Evolutionary conservation across 2,113 vertebrate species (phyloP).

Genomic region (Limanda limanda): DNA sequence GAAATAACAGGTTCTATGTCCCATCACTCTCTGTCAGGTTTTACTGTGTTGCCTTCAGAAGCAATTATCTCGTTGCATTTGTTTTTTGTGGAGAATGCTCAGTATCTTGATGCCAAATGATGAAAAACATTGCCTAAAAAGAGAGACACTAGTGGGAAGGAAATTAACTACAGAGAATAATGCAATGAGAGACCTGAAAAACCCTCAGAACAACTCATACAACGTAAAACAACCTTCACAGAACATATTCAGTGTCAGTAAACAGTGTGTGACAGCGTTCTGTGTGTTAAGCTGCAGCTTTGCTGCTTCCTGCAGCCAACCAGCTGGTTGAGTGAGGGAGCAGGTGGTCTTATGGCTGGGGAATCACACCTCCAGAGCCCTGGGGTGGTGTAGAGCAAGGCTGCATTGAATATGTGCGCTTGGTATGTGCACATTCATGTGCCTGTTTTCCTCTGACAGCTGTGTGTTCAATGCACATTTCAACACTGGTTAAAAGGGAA

Average conservation of each 20-base stretch:
- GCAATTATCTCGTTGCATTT: too few relatives aligned
- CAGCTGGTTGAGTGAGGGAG: conserved; percentile 30
- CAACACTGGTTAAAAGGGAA: not conserved
- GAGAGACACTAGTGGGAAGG: too few relatives aligned
- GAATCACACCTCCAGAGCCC: conserved; percentile 38
- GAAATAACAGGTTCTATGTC: too few relatives aligned
- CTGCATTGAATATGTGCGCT: not conserved
- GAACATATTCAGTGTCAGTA: not conserved
- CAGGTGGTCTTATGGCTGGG: conserved; percentile 41
- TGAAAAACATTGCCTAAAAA: not conserved
- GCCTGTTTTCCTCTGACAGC: conserved; percentile 3
- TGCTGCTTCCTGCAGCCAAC: not conserved
- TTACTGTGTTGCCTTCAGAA: too few relatives aligned
- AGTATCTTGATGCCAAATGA: not conserved
- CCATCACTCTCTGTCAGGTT: too few relatives aligned
- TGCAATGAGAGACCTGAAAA: too few relatives aligned
- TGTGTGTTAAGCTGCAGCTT: not conserved
- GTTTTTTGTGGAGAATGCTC: too few relatives aligned
- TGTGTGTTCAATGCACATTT: not conserved
- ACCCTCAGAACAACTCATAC: not conserved
- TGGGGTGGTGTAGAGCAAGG: conserved; percentile 3
- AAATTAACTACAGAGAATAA: too few relatives aligned
- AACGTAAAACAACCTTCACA: not conserved
- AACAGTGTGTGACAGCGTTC: not conserved
- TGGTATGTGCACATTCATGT: not conserved